phyloP scores from a whole-genome alignment of 2,113 vertebrate genomes.

The Etheostoma spectabile region DNA sequence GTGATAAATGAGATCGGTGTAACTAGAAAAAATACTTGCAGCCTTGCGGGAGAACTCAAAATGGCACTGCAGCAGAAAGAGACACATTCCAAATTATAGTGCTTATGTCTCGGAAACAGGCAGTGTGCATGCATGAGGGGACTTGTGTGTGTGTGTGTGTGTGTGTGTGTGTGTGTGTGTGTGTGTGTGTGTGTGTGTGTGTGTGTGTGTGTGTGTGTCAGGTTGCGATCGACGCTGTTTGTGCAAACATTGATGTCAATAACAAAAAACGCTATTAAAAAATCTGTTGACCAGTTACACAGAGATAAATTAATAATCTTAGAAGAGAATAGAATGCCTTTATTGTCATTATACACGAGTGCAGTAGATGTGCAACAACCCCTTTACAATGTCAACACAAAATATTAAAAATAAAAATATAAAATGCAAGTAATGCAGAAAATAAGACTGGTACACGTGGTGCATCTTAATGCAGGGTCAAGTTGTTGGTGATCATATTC shows the following conservation, averaged over 20 bases:
- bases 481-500: too few relatives aligned
- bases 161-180: not conserved
- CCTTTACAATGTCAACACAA: too few relatives aligned
- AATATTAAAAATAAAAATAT: too few relatives aligned
- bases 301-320: not conserved
- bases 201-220: not conserved
- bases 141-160: not conserved
- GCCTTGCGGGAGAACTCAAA: constrained; percentile 27
- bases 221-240: not conserved
- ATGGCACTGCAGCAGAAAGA: constrained; percentile 51
- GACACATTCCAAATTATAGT: constrained; percentile 16
- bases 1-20: constrained; percentile 66
- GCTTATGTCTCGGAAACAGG: not conserved
- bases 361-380: too few relatives aligned
- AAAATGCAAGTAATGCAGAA: too few relatives aligned
- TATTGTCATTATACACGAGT: too few relatives aligned
- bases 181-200: not conserved
- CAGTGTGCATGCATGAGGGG: not conserved
- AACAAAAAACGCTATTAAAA: too few relatives aligned
- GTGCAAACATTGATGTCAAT: not conserved
- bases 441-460: too few relatives aligned
- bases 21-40: constrained; percentile 28
- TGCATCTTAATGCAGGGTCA: not conserved
- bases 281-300: not conserved
- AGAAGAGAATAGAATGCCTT: too few relatives aligned